Base-by-base conservation (phyloP, 2,888 invertebrate species). In the Graphium colonna region DNA sequence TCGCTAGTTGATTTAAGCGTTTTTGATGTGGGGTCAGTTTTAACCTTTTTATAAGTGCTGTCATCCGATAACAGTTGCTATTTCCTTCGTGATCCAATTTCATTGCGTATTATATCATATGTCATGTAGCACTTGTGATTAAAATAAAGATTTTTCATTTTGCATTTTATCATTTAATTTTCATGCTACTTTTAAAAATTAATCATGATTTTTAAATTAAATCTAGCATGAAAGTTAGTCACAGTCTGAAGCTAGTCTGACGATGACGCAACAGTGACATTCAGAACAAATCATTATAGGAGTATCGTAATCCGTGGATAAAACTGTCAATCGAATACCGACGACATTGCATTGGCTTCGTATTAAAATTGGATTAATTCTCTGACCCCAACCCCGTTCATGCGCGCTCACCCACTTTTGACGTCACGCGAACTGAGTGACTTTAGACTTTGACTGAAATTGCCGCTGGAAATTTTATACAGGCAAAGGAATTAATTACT, bases 361-460 rank as follows among this genome's bases (percentile, higher is more conserved):
- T 55, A 54, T 52, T 63, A 62, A 60, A 71, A 73, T 73, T 70
- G 67, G 70, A 72, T 72, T 72, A 65, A 68, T 67, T 62, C 60
- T 58, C 58, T 67, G 68, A 64, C 69, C 66, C 63, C 67, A 67
- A 75, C 77, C 79, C 67, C 70, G 63, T 76, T 68, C 55, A 61
- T 60, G 55, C 52, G 45, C 46, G 63, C 55, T 76, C 64, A 67
- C 67, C 69, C 68, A 73, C 66, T 69, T 77, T 70, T 67, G 62
- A 64, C 67, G 63, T 67, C 77, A 79, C 76, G 77, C 75, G 64
- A 73, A 60, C 68, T 63, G 55, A 46, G 17, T 41, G 28, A n/a
- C 42, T 50, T 49, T 31, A 45, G 26, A 36, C 50, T 45, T 33
- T 50, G 33, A 50, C 36, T 46, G 16, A 42, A 50, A 46, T 46